A percentile compares a stretch with the other conserved stretches of the same genome.
Conservation (phyloP, 2,888 invertebrate species). For the Cynaeus angustus region DNA sequence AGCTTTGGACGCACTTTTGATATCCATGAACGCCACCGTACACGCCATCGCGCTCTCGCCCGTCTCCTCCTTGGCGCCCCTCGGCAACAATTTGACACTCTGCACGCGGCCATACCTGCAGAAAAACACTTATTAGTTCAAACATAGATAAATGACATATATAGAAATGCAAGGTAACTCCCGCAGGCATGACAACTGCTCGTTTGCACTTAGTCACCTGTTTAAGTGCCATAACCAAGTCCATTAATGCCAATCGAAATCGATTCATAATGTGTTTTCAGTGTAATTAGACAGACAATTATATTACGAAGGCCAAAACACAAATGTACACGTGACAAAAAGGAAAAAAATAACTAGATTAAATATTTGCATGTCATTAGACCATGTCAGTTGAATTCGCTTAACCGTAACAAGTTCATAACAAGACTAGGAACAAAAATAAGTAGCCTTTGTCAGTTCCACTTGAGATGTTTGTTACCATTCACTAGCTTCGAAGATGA, state of each 20-base stretch:
- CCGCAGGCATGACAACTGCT: neutral
- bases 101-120: constrained; percentile 97
- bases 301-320: constrained; percentile 24
- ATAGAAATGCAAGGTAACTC: too few relatives aligned
- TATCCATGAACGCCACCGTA: constrained; percentile 97
- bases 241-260: constrained; percentile 20
- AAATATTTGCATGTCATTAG: constrained; percentile 36
- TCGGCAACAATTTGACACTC: constrained; percentile 93
- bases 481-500: too few relatives aligned
- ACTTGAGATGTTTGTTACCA: neutral
- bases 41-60: constrained; percentile 84
- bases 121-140: constrained; percentile 60
- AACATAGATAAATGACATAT: too few relatives aligned
- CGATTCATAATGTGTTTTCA: constrained; percentile 32
- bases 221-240: constrained; percentile 14
- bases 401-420: constrained; percentile 8
- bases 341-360: constrained; percentile 10
- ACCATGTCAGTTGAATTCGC: constrained; percentile 9
- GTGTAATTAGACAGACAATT: constrained; percentile 26
- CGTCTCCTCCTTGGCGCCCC: constrained; percentile 73
- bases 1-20: constrained; percentile 94
- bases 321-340: constrained; percentile 12
- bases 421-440: constrained; percentile 12
- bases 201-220: constrained; percentile 22
- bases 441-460: neutral